Evolutionary conservation across 2,797 vertebrate genomes (phyloP), one percentile per base, ranked within the genome.

Genomic region (Onychomys leucogaster): DNA sequence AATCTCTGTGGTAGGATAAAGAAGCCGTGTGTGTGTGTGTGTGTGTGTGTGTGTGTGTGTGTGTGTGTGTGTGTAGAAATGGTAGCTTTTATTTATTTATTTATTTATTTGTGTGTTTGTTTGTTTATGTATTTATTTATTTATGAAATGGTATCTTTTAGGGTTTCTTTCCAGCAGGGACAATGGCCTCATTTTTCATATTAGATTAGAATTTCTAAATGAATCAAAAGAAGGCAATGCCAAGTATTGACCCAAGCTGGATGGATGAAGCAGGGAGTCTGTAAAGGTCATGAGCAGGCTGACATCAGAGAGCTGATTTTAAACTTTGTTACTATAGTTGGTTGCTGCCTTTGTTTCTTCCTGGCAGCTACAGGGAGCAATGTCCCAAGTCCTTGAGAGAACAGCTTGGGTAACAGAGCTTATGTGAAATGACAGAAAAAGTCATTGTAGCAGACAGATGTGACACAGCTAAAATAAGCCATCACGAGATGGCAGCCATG

Each of bases 351-450:
- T 34, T 75, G 14, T 67, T 89, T 90, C 55, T 61, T 76, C 52
- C 63, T 89, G 6, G 10, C 27, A 67, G 83, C 78, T 83, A 59
- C 43, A 89, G 49, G 37, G 61, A 90, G 25, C 41, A 57, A 37
- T 69, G 69, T 73, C 69, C 96, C 2, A 29, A 76, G 93, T 93
- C 89, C 78, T 81, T 59, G 86, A 80, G 81, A 90, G 85, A 92
- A 96, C 61, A 83, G 34, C 43, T 55, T 89, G 67, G 43, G 63
- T 76, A 52, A 37, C 6, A 73, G 90, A 57, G 63, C 61, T 96
- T 86, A 71, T 76, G 23, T 37, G 46, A 96, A 63, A 78, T 86
- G 90, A 83, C 77, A 92, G 94, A 57, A 90, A 94, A 69, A 89
- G 41, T 92, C 85, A 73, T 10, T 89, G 82, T 29, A 86, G 77